Base-by-base conservation (phyloP, 64 coral and sea anemone species). In the Astreopora myriophthalma region DNA sequence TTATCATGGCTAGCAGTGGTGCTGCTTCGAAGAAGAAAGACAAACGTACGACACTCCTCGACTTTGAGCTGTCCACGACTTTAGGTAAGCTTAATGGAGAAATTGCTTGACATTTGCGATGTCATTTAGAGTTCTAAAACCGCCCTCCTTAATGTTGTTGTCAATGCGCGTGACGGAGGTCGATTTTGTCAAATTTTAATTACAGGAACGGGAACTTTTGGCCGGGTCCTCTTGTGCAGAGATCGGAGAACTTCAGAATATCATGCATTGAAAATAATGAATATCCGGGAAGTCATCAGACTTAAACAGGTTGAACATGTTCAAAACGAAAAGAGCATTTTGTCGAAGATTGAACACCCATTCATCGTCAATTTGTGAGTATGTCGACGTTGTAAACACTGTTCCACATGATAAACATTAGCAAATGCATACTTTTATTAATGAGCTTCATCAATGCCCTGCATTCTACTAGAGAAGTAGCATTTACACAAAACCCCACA, bases 331-430 rank as follows among this genome's bases (percentile, higher is more conserved):
- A 99, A 99, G 82, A 89, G 79, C 38, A 99, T 99, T 46, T 79
- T 99, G 0, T 87, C 89, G 19, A 90, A 90, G 82, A 95, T 99
- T 37, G 97, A 99, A 39, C 94, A 99, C 22, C 97, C 97, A 44
- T 99, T 99, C 73, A 87, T 99, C 14, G 97, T 99, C 5, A 99
- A 99, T 49, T 95, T 99, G 97, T 99, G 87, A 99, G 97, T 98
- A 87, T 73, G 35, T 71, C 30, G 40, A 27, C 32, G 6, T 48
- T 80, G 32, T 65, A 93, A 64, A 55, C 85, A 65, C 34, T 71
- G 34, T 20, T 38, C 31, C 70, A 66, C 4, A 44, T 14, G 14
- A 57, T 60, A 12, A 58, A 16, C 34, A 64, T 64, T 64, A 64
- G 61, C 24, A 31, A 13, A 35, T 40, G 25, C 34, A 42, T 52